Conservation (phyloP, 2,888 invertebrate genomes). For the Clusia tigrina region DNA sequence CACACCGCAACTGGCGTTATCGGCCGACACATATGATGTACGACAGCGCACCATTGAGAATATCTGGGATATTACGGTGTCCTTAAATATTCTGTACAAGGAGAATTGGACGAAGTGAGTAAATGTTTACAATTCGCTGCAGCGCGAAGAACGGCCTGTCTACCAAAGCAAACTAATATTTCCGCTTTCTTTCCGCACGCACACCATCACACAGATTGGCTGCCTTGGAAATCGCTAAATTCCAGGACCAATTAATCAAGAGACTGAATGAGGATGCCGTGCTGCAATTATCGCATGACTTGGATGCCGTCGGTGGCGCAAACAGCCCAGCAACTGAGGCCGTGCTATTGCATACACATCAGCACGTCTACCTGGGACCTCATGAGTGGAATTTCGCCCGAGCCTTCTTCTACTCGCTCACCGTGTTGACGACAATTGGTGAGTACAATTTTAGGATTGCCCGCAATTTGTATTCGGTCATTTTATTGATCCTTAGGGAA, state of each 20-base stretch:
- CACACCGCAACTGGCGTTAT: conserved; percentile 55
- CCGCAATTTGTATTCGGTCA: not conserved
- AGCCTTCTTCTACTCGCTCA: conserved; percentile 93
- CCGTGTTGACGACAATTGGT: conserved; percentile 93
- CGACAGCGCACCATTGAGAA: conserved; percentile 80
- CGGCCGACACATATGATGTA: conserved; percentile 67
- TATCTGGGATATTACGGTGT: conserved; percentile 91
- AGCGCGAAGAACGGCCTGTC: not conserved
- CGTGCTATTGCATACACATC: conserved; percentile 59
- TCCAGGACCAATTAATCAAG: conserved; percentile 84
- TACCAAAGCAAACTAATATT: conserved; percentile 1
- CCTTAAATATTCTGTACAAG: conserved; percentile 85
- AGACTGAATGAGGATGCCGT: conserved; percentile 81
- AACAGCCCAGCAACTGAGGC: conserved; percentile 63
- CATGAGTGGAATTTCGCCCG: conserved; percentile 86
- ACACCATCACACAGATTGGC: conserved; percentile 56
- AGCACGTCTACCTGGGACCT: conserved; percentile 42
- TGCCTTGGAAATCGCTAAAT: conserved; percentile 68
- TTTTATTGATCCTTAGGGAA: not conserved
- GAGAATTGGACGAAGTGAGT: conserved; percentile 90
- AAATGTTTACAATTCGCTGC: not conserved
- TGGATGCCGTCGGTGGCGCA: conserved; percentile 61
- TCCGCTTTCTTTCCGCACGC: not conserved
- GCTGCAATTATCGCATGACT: conserved; percentile 68
- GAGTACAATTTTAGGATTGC: too few relatives aligned